Evolutionary conservation across 2,888 invertebrate species (phyloP).

Genomic region (Hydrotaea diabolus): DNA sequence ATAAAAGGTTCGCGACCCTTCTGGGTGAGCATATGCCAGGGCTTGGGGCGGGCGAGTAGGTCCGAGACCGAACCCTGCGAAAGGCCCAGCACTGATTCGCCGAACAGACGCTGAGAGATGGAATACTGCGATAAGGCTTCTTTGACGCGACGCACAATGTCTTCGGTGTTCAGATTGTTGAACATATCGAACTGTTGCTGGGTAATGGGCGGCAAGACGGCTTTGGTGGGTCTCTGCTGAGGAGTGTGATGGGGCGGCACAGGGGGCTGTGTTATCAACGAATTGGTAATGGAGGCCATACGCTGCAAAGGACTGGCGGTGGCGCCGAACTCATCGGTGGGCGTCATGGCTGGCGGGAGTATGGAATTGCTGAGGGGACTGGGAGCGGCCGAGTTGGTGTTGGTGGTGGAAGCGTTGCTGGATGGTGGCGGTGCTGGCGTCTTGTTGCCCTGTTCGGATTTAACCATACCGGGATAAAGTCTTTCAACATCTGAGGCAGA

Average conservation of each 20-base stretch:
- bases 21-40: slow-evolving; percentile 99
- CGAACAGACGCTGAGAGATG: slow-evolving; percentile 98
- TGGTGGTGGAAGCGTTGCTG: slow-evolving; percentile 70
- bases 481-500: slow-evolving; percentile 73
- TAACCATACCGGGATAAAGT: slow-evolving; percentile 67
- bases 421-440: slow-evolving; percentile 74
- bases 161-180: slow-evolving; percentile 98
- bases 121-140: slow-evolving; percentile 97
- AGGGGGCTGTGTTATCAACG: slow-evolving; percentile 94
- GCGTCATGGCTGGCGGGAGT: slow-evolving; percentile 91
- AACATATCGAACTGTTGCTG: slow-evolving; percentile 99
- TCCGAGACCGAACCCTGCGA: slow-evolving; percentile 99
- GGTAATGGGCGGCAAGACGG: slow-evolving; percentile 98
- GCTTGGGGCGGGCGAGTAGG: slow-evolving; percentile 97
- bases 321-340: slow-evolving; percentile 91
- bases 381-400: slow-evolving; percentile 88
- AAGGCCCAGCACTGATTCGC: slow-evolving; percentile 97
- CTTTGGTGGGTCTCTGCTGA: slow-evolving; percentile 94
- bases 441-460: slow-evolving; percentile 81
- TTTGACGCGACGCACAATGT: slow-evolving; percentile 97
- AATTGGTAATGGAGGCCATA: slow-evolving; percentile 99
- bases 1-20: slow-evolving; percentile 98
- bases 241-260: slow-evolving; percentile 92
- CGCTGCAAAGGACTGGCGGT: slow-evolving; percentile 96
- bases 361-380: slow-evolving; percentile 93